phyloP scores from a whole-genome alignment of 2,888 invertebrate species.

The Drosophila mettleri region DNA sequence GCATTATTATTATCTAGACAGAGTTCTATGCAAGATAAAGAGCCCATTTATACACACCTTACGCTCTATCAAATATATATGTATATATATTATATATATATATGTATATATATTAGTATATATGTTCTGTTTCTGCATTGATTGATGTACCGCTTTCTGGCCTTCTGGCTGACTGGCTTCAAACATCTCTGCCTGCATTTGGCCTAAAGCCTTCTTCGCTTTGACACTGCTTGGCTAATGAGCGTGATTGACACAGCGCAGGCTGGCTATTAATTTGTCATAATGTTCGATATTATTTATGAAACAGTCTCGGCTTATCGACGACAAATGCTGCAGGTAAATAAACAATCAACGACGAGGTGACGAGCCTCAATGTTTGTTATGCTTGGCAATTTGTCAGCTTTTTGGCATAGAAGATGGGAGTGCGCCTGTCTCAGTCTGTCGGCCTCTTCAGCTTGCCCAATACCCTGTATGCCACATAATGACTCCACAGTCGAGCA shows the following conservation, averaged over 20 bases:
- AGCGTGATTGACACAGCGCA: not conserved
- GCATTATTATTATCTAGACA: not conserved
- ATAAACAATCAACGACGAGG: slow-evolving; percentile 7
- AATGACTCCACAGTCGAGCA: not conserved
- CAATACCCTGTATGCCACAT: not conserved
- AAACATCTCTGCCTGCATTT: not conserved
- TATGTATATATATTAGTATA: not conserved
- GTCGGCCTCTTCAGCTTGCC: slow-evolving; percentile 6
- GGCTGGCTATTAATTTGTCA: slow-evolving; percentile 8
- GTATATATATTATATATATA: too few species aligned
- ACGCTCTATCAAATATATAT: not conserved
- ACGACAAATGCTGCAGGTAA: slow-evolving; percentile 1
- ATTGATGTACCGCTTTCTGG: not conserved
- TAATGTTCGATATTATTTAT: slow-evolving; percentile 1
- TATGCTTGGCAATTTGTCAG: slow-evolving; percentile 11
- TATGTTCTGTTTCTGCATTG: not conserved
- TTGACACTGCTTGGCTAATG: not conserved
- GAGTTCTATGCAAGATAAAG: not conserved
- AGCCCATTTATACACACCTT: not conserved
- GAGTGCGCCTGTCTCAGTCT: not conserved
- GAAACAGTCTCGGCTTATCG: slow-evolving; percentile 1
- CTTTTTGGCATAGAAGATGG: not conserved
- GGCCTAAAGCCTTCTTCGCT: not conserved
- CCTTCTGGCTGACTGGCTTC: too few species aligned
- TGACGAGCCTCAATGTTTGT: slow-evolving; percentile 7